Conservation (phyloP, 2,888 invertebrate genomes). For the Drosophila stalkeri region DNA sequence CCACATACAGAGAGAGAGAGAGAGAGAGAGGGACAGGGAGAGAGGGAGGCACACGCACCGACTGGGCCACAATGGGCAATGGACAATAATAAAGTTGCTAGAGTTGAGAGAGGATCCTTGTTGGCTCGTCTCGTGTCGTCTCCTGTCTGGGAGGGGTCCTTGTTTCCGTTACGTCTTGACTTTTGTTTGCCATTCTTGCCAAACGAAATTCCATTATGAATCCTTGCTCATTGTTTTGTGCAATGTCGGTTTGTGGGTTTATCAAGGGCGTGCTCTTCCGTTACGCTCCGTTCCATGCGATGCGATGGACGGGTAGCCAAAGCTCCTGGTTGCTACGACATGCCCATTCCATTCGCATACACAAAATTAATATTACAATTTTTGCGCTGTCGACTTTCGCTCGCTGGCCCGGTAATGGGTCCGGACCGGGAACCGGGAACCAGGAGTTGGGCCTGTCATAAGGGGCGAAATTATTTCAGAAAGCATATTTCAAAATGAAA, state of each 20-base stretch:
- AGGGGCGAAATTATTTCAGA: slow-evolving; percentile 77
- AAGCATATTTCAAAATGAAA: slow-evolving; percentile 79
- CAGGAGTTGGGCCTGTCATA: slow-evolving; percentile 41
- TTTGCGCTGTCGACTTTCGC: slow-evolving; percentile 55
- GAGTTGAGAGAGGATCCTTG: slow-evolving; percentile 12
- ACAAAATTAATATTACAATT: slow-evolving; percentile 81
- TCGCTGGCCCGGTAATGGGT: slow-evolving; percentile 41
- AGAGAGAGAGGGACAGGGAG: background rate
- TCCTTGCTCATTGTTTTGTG: slow-evolving; percentile 77
- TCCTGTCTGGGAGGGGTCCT: slow-evolving; percentile 17
- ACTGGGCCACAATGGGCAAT: slow-evolving; percentile 41
- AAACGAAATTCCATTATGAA: slow-evolving; percentile 77
- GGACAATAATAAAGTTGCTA: slow-evolving; percentile 73
- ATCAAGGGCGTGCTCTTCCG: slow-evolving; percentile 54
- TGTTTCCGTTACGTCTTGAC: slow-evolving; percentile 73
- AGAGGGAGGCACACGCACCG: background rate
- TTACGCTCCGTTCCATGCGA: background rate
- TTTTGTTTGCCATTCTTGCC: slow-evolving; percentile 60
- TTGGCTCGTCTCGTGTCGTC: background rate
- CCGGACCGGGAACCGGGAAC: slow-evolving; percentile 2
- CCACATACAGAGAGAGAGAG: background rate
- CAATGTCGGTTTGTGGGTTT: slow-evolving; percentile 64
- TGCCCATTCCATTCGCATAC: slow-evolving; percentile 36
- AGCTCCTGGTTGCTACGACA: background rate
- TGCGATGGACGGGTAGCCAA: background rate